A percentile compares a stretch with the other conserved stretches of the same genome.
Evolutionary conservation across 1,140 invertebrate genomes (phyloP).

Genomic region (Lepeophtheirus salmonis): DNA sequence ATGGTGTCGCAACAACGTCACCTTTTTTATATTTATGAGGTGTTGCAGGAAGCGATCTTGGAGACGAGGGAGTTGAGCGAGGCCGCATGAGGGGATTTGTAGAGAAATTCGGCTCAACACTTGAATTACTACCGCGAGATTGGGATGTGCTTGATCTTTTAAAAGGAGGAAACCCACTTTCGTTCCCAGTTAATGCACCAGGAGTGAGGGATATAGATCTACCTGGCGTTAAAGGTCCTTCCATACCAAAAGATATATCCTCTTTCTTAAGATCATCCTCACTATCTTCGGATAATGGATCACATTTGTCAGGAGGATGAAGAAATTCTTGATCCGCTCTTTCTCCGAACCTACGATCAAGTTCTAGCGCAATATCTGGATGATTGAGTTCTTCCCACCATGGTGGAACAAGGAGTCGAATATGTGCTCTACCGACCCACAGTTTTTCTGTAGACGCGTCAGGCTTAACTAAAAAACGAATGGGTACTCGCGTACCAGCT

Average conservation of each 20-base stretch:
- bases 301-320: too few species aligned
- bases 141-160: slow-evolving; percentile 56
- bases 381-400: slow-evolving; percentile 80
- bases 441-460: slow-evolving; percentile 27
- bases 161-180: slow-evolving; percentile 20
- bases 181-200: slow-evolving; percentile 22
- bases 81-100: slow-evolving; percentile 36
- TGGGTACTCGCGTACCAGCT: background rate
- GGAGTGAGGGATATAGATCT: slow-evolving; percentile 26
- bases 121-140: slow-evolving; percentile 66
- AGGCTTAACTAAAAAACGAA: slow-evolving; percentile 10
- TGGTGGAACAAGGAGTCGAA: slow-evolving; percentile 71
- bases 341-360: too few species aligned
- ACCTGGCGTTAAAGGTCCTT: slow-evolving; percentile 19
- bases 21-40: slow-evolving; percentile 96
- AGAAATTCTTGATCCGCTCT: too few species aligned
- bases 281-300: slow-evolving; percentile 65
- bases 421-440: slow-evolving; percentile 58
- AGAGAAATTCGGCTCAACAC: slow-evolving; percentile 44
- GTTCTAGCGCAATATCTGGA: slow-evolving; percentile 19
- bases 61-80: slow-evolving; percentile 65
- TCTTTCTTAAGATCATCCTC: slow-evolving; percentile 71
- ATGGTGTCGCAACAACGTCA: slow-evolving; percentile 85
- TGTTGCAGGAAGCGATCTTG: slow-evolving; percentile 48
- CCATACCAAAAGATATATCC: slow-evolving; percentile 51